Conservation (phyloP, 2,113 vertebrate genomes). For the Mobula hypostoma region DNA sequence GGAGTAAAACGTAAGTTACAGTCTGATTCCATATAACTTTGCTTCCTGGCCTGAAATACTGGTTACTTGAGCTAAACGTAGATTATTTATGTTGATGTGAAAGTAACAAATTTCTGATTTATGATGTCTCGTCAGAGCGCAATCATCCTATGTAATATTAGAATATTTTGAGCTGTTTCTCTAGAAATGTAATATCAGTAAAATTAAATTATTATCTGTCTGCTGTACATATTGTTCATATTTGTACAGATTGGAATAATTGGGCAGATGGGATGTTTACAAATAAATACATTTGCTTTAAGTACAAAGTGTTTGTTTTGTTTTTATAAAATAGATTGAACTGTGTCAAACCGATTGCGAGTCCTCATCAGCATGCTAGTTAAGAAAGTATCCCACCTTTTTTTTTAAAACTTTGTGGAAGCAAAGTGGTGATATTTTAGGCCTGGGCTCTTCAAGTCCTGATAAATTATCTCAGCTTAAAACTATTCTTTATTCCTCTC, state of each 20-base stretch:
- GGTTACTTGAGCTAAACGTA: not conserved
- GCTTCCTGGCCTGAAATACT: not conserved
- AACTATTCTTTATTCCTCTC: no score
- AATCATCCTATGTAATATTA: not conserved
- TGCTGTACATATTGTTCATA: slow-evolving; percentile 36
- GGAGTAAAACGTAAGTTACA: not conserved
- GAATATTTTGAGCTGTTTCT: not conserved
- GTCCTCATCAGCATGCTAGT: not conserved
- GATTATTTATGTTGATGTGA: not conserved
- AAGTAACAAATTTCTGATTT: slow-evolving; percentile 24
- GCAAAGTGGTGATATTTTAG: no score
- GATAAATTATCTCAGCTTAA: no score
- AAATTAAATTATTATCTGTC: slow-evolving; percentile 34
- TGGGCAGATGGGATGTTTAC: slow-evolving; percentile 36
- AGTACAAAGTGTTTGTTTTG: not conserved
- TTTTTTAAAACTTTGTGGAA: not conserved
- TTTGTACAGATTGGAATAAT: slow-evolving; percentile 36
- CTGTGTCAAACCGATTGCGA: not conserved
- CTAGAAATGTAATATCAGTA: slow-evolving; percentile 31
- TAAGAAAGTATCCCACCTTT: not conserved
- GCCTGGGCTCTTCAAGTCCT: no score
- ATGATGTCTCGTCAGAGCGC: not conserved
- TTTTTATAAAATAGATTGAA: not conserved
- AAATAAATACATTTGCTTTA: slow-evolving; percentile 38
- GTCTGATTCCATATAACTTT: not conserved